A percentile compares a stretch with the other conserved stretches of the same genome.
Conservation (phyloP, 2,113 vertebrate genomes). For the Chloropsis hardwickii region DNA sequence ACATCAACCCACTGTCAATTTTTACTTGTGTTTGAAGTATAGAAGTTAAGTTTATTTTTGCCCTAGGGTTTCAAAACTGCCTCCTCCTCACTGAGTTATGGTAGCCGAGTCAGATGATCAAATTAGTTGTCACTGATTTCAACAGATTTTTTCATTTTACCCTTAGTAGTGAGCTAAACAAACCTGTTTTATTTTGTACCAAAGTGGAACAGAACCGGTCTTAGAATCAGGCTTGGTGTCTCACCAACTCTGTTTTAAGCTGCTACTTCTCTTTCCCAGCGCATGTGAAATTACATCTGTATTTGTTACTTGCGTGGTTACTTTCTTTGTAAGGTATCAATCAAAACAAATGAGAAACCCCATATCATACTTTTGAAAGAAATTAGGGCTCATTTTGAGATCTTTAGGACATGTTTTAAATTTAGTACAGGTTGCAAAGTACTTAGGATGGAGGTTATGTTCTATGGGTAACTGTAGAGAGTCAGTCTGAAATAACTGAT, state of each 20-base stretch:
- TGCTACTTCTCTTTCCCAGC: background rate
- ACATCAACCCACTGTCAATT: background rate
- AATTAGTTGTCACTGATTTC: background rate
- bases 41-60: background rate
- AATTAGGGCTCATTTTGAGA: background rate
- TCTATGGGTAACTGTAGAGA: background rate
- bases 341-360: background rate
- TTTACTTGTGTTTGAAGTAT: background rate
- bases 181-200: background rate
- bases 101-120: background rate
- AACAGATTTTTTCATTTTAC: background rate
- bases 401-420: background rate
- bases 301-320: background rate
- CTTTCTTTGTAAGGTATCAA: background rate
- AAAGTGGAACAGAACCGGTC: background rate
- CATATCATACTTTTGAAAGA: background rate
- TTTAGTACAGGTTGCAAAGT: background rate
- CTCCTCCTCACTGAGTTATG: background rate
- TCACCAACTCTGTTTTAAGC: background rate
- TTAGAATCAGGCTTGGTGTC: background rate
- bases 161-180: background rate
- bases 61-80: background rate
- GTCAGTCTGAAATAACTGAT: background rate
- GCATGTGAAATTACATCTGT: accelerated
- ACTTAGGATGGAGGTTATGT: background rate